These are phyloP conservation scores for Oegoconia quadripuncta DNA, from an alignment of 2,888 invertebrate genomes.

Conservation along the genomic window DNA sequence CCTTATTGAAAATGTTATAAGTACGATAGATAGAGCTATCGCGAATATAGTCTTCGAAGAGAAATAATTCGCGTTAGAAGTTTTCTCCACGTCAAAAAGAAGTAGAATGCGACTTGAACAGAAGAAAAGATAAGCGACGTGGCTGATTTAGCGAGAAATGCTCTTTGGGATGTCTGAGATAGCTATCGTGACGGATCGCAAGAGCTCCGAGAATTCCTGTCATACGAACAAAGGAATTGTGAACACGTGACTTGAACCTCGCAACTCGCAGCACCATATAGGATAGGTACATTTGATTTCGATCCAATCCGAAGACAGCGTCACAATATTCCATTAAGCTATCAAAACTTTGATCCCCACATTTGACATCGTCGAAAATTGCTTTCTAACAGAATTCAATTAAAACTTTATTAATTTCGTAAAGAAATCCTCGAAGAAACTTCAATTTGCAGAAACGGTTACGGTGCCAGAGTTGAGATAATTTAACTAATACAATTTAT, in stretches of 20 bases:
- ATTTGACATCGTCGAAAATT: constrained; percentile 57
- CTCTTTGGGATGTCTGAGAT: constrained; percentile 37
- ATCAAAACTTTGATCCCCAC: constrained; percentile 27
- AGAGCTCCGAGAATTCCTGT: constrained; percentile 37
- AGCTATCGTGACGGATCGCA: constrained; percentile 45
- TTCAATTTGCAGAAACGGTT: constrained; percentile 61
- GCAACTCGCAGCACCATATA: constrained; percentile 15
- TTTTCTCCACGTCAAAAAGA: too few species aligned
- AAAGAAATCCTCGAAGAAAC: constrained; percentile 59
- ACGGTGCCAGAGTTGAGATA: constrained; percentile 53
- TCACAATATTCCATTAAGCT: constrained; percentile 24
- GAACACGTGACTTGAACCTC: constrained; percentile 32
- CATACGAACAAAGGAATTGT: constrained; percentile 44
- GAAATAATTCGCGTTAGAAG: too few species aligned
- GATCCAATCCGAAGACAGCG: not conserved
- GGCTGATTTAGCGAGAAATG: constrained; percentile 45
- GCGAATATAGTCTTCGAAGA: too few species aligned
- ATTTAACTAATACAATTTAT: constrained; percentile 68
- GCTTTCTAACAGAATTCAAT: constrained; percentile 66
- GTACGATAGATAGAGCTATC: constrained; percentile 7
- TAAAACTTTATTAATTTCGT: constrained; percentile 76
- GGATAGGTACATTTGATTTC: too few species aligned
- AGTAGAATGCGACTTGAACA: constrained; percentile 24
- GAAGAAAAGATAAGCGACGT: constrained; percentile 29
- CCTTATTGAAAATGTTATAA: too few species aligned